Evolutionary conservation across 1,140 invertebrate genomes (phyloP), one percentile per base, ranked within the genome.

Genomic region (Aphidius ervi): DNA sequence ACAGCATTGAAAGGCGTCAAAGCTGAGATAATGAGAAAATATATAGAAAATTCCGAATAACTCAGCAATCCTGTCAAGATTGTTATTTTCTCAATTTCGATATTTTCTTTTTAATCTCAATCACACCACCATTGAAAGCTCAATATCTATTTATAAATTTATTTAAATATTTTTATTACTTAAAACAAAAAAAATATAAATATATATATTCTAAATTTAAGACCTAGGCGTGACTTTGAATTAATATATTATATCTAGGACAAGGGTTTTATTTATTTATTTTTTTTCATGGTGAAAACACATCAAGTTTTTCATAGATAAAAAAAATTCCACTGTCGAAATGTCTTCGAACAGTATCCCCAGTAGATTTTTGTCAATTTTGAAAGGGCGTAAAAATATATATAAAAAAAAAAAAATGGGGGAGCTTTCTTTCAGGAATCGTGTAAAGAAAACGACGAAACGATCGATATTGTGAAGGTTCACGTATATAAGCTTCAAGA

Each of bases 11-110:
- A 31, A 31, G 4, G 2, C 23, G 23, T 31, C 23, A 31, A 31
- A 31, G 1, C 23, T 31, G 37, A 52, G 65, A 68, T 70, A 70
- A 70, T 70, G 68, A 70, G 68, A 68, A 70, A 70, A 70, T 68
- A 62, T 65, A 62, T 65, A 68, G 64, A 61, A 68, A 68, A 61
- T 61, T 31, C 41, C 54, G 16, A 16, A 46, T 57, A 39, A 47
- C 41, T 16, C 55, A 16, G 16, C 43, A 52, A 45, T 50, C 40
- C 42, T 48, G 45, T 20, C 9, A 16, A 47, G 31, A 16, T 52
- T 9, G 43, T 8, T 10, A 16, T 31, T 37, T n/a, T 10, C 7
- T 41, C 40, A 6, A 41, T n/a, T 9, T 41, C n/a, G 42, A n/a
- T 20, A n/a, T 47, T 9, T 43, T 47, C 48, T 37, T 50, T 60